A percentile compares a stretch with the other conserved stretches of the same genome.
These are phyloP conservation scores for Fopius arisanus DNA, from an alignment of 1,140 invertebrate species.

Conservation along the genomic window DNA sequence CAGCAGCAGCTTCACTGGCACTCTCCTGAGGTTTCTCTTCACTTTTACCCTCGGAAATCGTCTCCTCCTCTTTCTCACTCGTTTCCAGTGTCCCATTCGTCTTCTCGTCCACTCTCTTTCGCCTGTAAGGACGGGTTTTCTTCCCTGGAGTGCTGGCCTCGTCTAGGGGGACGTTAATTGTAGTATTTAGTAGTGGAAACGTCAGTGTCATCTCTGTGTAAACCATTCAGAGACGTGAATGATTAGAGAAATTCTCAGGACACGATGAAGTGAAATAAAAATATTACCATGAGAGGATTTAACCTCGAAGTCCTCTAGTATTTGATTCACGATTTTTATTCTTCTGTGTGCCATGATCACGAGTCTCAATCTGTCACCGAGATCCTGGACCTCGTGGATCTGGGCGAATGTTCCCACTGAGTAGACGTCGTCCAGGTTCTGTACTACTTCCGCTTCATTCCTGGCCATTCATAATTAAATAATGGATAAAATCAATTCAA, in stretches of 20 bases:
- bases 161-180: conserved; percentile 69
- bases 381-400: conserved; percentile 96
- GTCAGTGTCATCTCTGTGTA: conserved; percentile 65
- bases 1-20: conserved; percentile 7
- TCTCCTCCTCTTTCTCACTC: conserved; percentile 10
- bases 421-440: conserved; percentile 88
- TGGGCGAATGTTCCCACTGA: conserved; percentile 95
- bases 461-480: conserved; percentile 49
- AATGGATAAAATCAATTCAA: background rate
- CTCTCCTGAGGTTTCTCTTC: conserved; percentile 34
- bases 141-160: conserved; percentile 43
- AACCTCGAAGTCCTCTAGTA: conserved; percentile 73
- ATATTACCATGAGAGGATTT: conserved; percentile 63
- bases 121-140: conserved; percentile 10
- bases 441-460: conserved; percentile 88
- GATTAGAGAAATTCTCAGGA: background rate
- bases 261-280: background rate
- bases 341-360: conserved; percentile 94
- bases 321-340: conserved; percentile 80
- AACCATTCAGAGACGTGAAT: conserved; percentile 37
- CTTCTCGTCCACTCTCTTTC: conserved; percentile 36
- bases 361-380: conserved; percentile 89
- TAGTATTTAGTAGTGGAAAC: conserved; percentile 73
- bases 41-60: conserved; percentile 12
- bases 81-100: conserved; percentile 8